Evolutionary conservation across 2,888 invertebrate species (phyloP), one percentile per base, ranked within the genome.

Genomic region (Smittia sp.): DNA sequence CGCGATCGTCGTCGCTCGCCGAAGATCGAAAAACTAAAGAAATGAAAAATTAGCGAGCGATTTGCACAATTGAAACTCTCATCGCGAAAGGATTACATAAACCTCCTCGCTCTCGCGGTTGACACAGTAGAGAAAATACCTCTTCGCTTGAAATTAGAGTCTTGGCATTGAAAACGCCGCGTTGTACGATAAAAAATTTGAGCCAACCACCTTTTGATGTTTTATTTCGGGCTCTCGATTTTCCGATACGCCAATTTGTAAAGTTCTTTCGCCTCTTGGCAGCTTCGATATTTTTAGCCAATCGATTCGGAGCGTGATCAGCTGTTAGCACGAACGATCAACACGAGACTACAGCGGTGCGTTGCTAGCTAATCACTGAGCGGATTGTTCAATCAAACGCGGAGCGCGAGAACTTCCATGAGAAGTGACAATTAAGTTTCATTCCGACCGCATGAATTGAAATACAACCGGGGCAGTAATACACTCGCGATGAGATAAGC

Each of bases 11-110:
- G 68, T 69, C 13, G 20, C 69, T 69, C 52, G 69, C 54, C 22
- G 54, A 69, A 54, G 69, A 54, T 69, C 13, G 41, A 69, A 69
- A 32, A 69, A 69, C 69, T 69, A 69, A 54, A 69, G 69, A 69
- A 69, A 32, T 54, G 52, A 54, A 69, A 69, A 69, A 69, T 69
- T 54, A 32, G 52, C 54, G 52, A 54, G 54, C 32, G 27, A 27
- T 69, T 54, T 69, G 69, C 25, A 54, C 54, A 25, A 25, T 46
- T 68, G 27, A 52, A 54, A 18, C 20, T 69, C 15, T 9, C 18
- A 4, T 58, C n/a, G 9, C 9, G 9, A 58, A 62, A 20, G 20
- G 58, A 58, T 58, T 58, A 58, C 20, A 58, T 58, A 58, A 58
- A 58, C 52, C 9, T 9, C 4, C 3, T 3, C 32, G 32, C 32